Percentiles rank a stretch among this genome's conserved stretches.
phyloP scores from a whole-genome alignment of 1,140 invertebrate species.

The Drosophila tristis region DNA sequence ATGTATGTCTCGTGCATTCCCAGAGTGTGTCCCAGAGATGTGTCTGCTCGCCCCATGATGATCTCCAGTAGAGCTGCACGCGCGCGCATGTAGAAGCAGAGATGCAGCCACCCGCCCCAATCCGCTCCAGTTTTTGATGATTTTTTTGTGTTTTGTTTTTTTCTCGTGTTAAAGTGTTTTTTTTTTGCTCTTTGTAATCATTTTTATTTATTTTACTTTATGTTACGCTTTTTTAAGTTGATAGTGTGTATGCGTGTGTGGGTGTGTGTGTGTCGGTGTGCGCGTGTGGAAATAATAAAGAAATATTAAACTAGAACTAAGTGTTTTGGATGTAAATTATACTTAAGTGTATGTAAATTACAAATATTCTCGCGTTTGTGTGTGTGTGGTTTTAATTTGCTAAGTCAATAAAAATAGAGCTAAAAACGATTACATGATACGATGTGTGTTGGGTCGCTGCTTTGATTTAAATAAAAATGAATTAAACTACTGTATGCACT shows the following conservation, averaged over 20 bases:
- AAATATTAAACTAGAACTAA: slow-evolving; percentile 70
- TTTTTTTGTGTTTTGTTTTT: slow-evolving; percentile 21
- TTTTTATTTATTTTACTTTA: slow-evolving; percentile 75
- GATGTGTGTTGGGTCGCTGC: slow-evolving; percentile 52
- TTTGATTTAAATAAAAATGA: slow-evolving; percentile 57
- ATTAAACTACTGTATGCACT: slow-evolving; percentile 52
- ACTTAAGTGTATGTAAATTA: slow-evolving; percentile 78
- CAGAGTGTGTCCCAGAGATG: slow-evolving; percentile 20
- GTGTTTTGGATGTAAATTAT: slow-evolving; percentile 57
- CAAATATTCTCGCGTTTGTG: slow-evolving; percentile 41
- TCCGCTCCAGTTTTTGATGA: slow-evolving; percentile 41
- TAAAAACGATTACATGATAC: slow-evolving; percentile 51
- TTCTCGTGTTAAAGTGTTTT: slow-evolving; percentile 70
- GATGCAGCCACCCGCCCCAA: slow-evolving; percentile 15
- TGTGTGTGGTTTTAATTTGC: slow-evolving; percentile 58
- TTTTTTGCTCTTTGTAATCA: slow-evolving; percentile 26
- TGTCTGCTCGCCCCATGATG: slow-evolving; percentile 38
- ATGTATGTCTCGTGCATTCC: slow-evolving; percentile 37
- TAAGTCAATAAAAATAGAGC: slow-evolving; percentile 37
- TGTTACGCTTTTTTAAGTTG: slow-evolving; percentile 49
- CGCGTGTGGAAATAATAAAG: slow-evolving; percentile 63
- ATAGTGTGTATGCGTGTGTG: slow-evolving; percentile 29
- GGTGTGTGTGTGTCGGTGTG: slow-evolving; percentile 26
- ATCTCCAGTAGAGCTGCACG: slow-evolving; percentile 38
- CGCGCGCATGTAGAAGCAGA: slow-evolving; percentile 17